phyloP scores from a whole-genome alignment of 2,797 vertebrate species.

The Glyptemys insculpta region DNA sequence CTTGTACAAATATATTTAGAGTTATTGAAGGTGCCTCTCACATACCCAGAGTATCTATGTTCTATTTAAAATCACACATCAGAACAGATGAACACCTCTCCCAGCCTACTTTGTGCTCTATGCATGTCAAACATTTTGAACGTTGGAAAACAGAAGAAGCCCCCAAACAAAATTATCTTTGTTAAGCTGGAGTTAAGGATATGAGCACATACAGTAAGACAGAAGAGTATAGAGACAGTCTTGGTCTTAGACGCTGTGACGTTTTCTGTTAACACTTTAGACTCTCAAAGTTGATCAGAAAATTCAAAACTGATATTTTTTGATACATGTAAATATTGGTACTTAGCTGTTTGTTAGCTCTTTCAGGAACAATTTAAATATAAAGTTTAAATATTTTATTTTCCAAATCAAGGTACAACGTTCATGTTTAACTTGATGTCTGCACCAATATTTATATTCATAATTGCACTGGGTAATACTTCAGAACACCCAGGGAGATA shows the following conservation, averaged over 20 bases:
- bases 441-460: background rate
- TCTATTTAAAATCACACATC: background rate
- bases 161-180: background rate
- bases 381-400: background rate
- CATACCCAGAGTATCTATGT: background rate
- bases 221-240: background rate
- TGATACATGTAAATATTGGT: background rate
- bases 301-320: background rate
- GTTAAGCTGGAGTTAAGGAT: background rate
- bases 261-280: background rate
- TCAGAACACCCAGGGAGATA: background rate
- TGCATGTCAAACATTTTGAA: background rate
- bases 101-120: background rate
- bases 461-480: background rate
- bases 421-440: background rate
- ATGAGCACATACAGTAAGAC: background rate
- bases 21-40: background rate
- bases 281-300: background rate
- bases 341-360: background rate
- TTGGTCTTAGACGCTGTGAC: background rate
- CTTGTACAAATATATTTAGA: rapidly evolving
- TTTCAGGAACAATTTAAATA: background rate
- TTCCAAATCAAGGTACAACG: background rate
- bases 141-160: background rate
- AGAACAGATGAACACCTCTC: background rate